Evolutionary conservation across 37 sponge, comb jelly and placozoan genomes (phyloP).

Genomic region (Beroe ovata): DNA sequence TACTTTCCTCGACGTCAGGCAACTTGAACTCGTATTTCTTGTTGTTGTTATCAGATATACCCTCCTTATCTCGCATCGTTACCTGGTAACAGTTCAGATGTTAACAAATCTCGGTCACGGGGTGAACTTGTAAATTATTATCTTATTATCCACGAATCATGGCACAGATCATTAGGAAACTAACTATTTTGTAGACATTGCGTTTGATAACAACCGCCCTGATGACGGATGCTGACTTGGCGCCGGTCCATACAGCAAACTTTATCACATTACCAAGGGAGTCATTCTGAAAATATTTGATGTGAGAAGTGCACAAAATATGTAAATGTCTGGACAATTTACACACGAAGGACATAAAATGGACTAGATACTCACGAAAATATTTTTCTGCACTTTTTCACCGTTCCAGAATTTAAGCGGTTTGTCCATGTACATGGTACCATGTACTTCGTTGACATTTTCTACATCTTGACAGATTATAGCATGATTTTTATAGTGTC

Average conservation of each 20-base stretch:
- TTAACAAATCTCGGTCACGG: no score
- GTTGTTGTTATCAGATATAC: constrained; percentile 47
- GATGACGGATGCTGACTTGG: background rate
- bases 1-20: constrained; percentile 15
- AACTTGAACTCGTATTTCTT: constrained; percentile 26
- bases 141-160: no score
- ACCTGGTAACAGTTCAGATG: background rate
- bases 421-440: constrained; percentile 35
- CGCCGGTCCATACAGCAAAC: constrained; percentile 27
- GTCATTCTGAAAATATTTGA: constrained; percentile 62
- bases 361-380: constrained; percentile 12
- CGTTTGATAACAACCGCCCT: constrained; percentile 38
- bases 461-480: no score
- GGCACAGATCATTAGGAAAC: no score
- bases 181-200: constrained; percentile 35
- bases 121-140: no score
- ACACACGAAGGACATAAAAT: background rate
- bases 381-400: constrained; percentile 48
- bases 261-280: constrained; percentile 55
- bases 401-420: constrained; percentile 55
- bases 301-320: background rate
- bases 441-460: no score
- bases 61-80: constrained; percentile 16
- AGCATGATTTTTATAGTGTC: no score
- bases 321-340: background rate